phyloP scores from a whole-genome alignment of 1,140 invertebrate genomes.

The Bombus soroeensis region DNA sequence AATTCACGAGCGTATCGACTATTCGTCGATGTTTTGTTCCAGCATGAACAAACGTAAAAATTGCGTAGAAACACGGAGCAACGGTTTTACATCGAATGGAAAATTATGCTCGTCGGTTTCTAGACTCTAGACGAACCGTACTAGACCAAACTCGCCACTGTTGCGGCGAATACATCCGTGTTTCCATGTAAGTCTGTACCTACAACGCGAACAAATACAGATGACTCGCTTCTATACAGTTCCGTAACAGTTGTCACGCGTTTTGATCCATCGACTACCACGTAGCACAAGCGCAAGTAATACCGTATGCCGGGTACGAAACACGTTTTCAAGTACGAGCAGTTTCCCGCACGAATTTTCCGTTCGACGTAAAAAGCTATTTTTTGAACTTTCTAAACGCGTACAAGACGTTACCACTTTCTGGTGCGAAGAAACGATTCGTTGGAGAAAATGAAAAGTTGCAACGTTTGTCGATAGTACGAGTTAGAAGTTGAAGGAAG shows the following conservation, averaged over 20 bases:
- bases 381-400: not conserved
- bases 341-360: not conserved
- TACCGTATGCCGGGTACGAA: not conserved
- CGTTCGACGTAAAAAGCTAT: not conserved
- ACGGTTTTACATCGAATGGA: conserved; percentile 6
- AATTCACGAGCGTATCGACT: not conserved
- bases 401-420: too few relatives aligned
- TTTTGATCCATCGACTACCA: not conserved
- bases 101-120: conserved; percentile 30
- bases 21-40: conserved; percentile 2
- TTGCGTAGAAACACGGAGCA: not conserved
- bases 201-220: not conserved
- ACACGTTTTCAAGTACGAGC: not conserved
- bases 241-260: conserved; percentile 13
- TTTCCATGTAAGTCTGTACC: too few relatives aligned
- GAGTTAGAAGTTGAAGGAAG: not conserved
- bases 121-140: too few relatives aligned
- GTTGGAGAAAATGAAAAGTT: not conserved
- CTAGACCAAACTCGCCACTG: not conserved
- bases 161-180: not conserved
- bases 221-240: not conserved
- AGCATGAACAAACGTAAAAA: not conserved
- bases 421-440: not conserved
- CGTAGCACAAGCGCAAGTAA: not conserved
- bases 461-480: not conserved